Evolutionary conservation across 2,797 vertebrate species (phyloP), one percentile per base, ranked within the genome.

Genomic region (Muscicapa comitata): DNA sequence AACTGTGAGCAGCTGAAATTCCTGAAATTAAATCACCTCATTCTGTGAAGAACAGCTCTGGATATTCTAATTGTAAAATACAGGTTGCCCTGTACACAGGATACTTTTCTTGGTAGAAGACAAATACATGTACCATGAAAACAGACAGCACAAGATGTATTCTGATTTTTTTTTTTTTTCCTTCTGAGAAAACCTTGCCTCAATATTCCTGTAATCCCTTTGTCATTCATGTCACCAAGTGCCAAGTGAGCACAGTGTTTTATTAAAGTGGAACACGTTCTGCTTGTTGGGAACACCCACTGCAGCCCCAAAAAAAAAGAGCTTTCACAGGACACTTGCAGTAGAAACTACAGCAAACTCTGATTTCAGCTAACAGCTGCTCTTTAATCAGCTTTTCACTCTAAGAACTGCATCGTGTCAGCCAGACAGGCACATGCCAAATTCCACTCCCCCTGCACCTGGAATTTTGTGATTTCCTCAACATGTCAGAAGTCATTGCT

Each of bases 321-420:
- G 15, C 25, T 94, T 92, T 90, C 63, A 51, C 81, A 82, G 58
- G 66, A 78, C 50, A 90, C 12, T 28, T 75, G 53, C 35, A 90
- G 71, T 1, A 83, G 50, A 51, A 89, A 86, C 28, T 37, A 9
- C 50, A 86, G 74, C 55, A 88, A 94, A 75, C 92, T 88, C 43
- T 82, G 91, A 97, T 96, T 97, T 96, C 66, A 96, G 93, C 94
- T 66, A 91, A 90, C 96, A 97, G 97, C 98, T 97, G 97, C 71
- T 91, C 77, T 81, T 85, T 70, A 66, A 94, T 94, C 48, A 84
- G 91, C 16, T 81, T 75, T 76, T 86, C 68, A 54, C 19, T 90
- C 23, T 21, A 80, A 91, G 84, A 80, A 24, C 50, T 81, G 88
- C 23, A 31, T 38, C 51, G 4, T 65, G 28, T 79, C 89, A 79